phyloP scores from a whole-genome alignment of 2,888 invertebrate species.

The Siphonodentalium dalli region DNA sequence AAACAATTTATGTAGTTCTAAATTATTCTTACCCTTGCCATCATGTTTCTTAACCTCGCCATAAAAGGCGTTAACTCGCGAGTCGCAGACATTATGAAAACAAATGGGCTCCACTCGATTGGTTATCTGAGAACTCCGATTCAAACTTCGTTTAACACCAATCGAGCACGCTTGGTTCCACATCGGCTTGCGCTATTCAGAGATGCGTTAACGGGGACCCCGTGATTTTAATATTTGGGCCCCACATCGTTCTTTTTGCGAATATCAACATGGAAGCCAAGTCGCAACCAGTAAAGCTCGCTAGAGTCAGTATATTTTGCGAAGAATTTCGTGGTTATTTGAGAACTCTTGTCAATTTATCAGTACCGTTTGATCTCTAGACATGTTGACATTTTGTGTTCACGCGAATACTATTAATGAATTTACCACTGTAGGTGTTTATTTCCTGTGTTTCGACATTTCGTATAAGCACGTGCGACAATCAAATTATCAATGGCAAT shows the following conservation, averaged over 20 bases:
- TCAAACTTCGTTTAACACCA: too few relatives aligned
- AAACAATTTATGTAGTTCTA: background rate
- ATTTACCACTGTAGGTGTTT: background rate
- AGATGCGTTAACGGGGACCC: too few relatives aligned
- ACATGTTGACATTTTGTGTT: background rate
- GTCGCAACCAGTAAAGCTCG: slow-evolving; percentile 45
- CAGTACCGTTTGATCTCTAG: background rate
- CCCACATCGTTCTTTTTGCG: slow-evolving; percentile 29
- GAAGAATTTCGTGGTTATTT: too few relatives aligned
- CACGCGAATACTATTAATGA: background rate
- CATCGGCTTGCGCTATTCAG: too few relatives aligned
- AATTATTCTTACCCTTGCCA: slow-evolving; percentile 10
- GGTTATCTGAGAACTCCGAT: too few relatives aligned
- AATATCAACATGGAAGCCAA: slow-evolving; percentile 35
- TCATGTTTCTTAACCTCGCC: slow-evolving; percentile 6
- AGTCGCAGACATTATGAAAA: slow-evolving; percentile 23
- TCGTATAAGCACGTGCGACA: too few relatives aligned
- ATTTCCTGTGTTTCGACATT: too few relatives aligned
- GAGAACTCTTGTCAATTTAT: background rate
- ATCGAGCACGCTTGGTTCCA: too few relatives aligned
- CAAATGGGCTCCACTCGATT: too few relatives aligned
- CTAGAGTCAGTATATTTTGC: slow-evolving; percentile 36
- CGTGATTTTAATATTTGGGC: too few relatives aligned
- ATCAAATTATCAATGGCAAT: too few relatives aligned
- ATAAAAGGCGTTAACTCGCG: slow-evolving; percentile 20